Evolutionary conservation across 2,113 vertebrate genomes (phyloP), one percentile per base, ranked within the genome.

Genomic region (Mormyrus lacerda): DNA sequence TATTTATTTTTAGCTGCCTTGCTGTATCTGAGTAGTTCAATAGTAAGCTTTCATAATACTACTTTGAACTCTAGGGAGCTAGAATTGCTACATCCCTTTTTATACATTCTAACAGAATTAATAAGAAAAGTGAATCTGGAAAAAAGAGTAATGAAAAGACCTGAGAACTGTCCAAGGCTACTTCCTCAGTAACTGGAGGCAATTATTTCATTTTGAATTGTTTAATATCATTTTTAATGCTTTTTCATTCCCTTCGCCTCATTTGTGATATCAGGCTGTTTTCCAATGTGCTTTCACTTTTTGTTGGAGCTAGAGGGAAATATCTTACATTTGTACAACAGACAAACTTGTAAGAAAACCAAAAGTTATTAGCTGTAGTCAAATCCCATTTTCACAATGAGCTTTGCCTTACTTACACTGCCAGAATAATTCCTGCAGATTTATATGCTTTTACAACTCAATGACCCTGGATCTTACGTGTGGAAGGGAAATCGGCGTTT

Each of bases 11-110:
- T 10, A 45, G 45, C 45, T 44, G 17, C 21, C 39, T 83, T 93
- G 91, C 91, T 91, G 65, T 90, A 91, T 6, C 35, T 92, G 90
- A 89, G 88, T 91, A 83, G 89, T 91, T 88, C 87, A 89, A 88
- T 88, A 50, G 44, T 15, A 69, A 88, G 87, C 87, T 58, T 27
- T 73, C 73, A 17, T 47, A 73, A 73, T 73, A 27, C 19, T 58
- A 31, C 45, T 88, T 35, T 27, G n/a, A 76, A 48, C 3, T 47
- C 61, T 17, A 10, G 21, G 6, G 24, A 47, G 42, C 17, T n/a
- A 2, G 5, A 79, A 79, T 42, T 42, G 45, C 39, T 82, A 27
- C 42, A 82, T 31, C 27, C 73, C 73, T 42, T 79, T 79, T 35
- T 17, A 42, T 79, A 79, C 11, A 19, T 42, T 79, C 35, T 42